Evolutionary conservation across 2,888 invertebrate species (phyloP).

Genomic region (Nezara viridula): DNA sequence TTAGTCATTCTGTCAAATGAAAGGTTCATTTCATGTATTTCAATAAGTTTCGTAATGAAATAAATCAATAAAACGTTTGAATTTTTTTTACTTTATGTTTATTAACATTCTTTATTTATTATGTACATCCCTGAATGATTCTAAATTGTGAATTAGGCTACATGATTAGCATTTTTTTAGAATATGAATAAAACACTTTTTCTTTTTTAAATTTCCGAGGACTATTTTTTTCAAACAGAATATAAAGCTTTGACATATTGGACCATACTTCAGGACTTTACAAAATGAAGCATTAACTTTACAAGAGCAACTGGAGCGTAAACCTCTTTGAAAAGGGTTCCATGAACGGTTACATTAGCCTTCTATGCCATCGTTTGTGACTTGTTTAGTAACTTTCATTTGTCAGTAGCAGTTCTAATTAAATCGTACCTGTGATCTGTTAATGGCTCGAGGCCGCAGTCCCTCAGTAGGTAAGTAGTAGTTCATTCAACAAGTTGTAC

Average conservation of each 20-base stretch:
- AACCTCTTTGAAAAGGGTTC: background rate
- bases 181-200: no score
- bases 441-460: background rate
- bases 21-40: no score
- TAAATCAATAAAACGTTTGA: no score
- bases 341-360: background rate
- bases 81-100: no score
- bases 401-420: background rate
- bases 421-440: conserved; percentile 7
- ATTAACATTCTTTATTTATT: no score
- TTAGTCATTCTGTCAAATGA: no score
- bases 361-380: background rate
- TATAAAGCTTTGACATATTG: conserved; percentile 7
- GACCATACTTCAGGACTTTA: background rate
- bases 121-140: no score
- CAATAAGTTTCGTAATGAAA: no score
- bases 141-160: no score
- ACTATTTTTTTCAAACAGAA: background rate
- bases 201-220: no score
- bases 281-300: conserved; percentile 3
- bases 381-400: background rate
- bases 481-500: background rate
- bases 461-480: background rate
- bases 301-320: conserved; percentile 3
- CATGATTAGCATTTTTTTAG: no score